These are phyloP conservation scores for Aphelenchoides bicaudatus DNA, from an alignment of 2,888 invertebrate genomes.

Conservation along the genomic window DNA sequence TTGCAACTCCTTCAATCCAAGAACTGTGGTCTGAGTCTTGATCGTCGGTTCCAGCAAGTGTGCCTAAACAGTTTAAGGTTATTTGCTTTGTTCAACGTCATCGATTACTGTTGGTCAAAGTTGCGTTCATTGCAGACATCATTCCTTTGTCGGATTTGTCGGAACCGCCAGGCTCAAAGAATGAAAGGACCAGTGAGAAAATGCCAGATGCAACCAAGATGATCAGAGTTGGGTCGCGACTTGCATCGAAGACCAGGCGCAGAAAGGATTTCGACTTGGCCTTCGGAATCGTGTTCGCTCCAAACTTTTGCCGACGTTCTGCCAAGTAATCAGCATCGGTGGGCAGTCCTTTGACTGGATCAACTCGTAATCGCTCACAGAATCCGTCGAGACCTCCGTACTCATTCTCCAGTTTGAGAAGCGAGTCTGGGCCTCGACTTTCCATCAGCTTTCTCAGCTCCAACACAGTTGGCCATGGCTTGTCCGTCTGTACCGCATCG, in stretches of 20 bases:
- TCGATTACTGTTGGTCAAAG: background rate
- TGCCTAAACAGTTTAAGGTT: no score
- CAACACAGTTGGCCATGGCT: conserved; percentile 70
- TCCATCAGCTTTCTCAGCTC: conserved; percentile 99
- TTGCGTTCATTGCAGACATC: background rate
- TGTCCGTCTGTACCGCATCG: conserved; percentile 1
- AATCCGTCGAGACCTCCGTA: conserved; percentile 54
- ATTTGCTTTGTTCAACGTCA: no score
- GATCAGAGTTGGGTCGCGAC: conserved; percentile 55
- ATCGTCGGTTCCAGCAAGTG: conserved; percentile 5
- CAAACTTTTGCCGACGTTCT: conserved; percentile 42
- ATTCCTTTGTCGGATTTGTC: conserved; percentile 10
- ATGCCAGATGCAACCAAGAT: conserved; percentile 55
- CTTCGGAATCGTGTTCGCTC: conserved; percentile 55
- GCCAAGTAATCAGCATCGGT: conserved; percentile 43
- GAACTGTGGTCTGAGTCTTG: conserved; percentile 62
- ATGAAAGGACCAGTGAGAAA: conserved; percentile 55
- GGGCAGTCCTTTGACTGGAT: conserved; percentile 48
- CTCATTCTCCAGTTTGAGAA: conserved; percentile 68
- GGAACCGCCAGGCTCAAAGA: conserved; percentile 50
- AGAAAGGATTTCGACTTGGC: conserved; percentile 50
- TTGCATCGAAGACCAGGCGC: conserved; percentile 47
- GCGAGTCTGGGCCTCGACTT: conserved; percentile 86
- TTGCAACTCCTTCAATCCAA: conserved; percentile 66
- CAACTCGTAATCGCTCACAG: conserved; percentile 43